Base-by-base conservation (phyloP, 1,140 invertebrate genomes). In the Mycetomoellerius zeteki region DNA sequence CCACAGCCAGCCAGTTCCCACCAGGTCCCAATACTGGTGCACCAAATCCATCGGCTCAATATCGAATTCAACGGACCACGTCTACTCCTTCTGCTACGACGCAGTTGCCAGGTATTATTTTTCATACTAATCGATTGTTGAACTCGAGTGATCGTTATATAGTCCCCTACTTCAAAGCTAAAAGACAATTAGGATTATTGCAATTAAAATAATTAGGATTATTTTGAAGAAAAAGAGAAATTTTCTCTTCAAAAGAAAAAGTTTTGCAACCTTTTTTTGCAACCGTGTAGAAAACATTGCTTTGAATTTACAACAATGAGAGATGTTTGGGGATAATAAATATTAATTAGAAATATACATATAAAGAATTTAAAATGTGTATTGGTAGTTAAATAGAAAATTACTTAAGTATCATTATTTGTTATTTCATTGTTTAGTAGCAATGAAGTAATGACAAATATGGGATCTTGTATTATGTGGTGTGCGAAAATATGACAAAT, bases 51-150 rank as follows among this genome's bases (percentile, higher is more conserved):
- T 94, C 96, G 91, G 93, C 93, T 64, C 96, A 96, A 91, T 95
- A 96, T 93, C 95, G 97, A 86, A 93, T 97, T 85, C 97, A 97
- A 91, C 96, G 97, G 67, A 96, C 97, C 80, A 96, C 96, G 58
- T 97, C 96, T 91, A 96, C 96, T 60, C 96, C 97, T 19, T 96
- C 96, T 85, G 96, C 97, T 64, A 97, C 96, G 56, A 97, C 96
- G 88, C 97, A 97, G 93, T 95, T 97, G 94, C 96, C 97, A 96
- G 97, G 97, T 97, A 60, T 58, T 43, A 1, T n/a, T 81, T 47
- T 16, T 71, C 10, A 16, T 47, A 10, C 0, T n/a, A 19, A 73
- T 16, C 21, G 7, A 60, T 30, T n/a, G 3, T 80, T n/a, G 14
- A 14, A 24, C 3, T 67, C 2, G 0, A 67, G 14, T 67, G 27